A percentile compares a stretch with the other conserved stretches of the same genome.
Conservation (phyloP, 2,797 vertebrate species). For the Peromyscus eremicus region DNA sequence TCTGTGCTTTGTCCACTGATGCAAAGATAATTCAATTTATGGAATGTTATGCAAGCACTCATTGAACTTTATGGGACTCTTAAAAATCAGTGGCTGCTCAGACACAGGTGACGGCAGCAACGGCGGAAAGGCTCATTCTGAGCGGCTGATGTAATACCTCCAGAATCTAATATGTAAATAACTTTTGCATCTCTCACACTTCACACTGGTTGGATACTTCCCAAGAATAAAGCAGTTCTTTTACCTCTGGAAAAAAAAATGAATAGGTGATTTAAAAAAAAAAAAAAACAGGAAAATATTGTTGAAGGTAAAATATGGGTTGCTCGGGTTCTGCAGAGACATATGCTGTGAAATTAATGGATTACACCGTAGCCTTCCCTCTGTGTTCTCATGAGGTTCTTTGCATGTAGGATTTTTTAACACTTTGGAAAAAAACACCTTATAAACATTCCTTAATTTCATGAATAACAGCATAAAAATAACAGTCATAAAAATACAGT, state of each 20-base stretch:
- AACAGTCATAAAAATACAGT: conserved; percentile 79
- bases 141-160: not conserved
- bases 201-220: not conserved
- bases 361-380: conserved; percentile 60
- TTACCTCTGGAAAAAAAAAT: not conserved
- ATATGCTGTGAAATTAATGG: conserved; percentile 64
- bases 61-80: conserved; percentile 61
- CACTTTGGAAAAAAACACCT: conserved; percentile 81
- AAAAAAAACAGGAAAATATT: not conserved
- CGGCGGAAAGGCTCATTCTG: not conserved
- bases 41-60: conserved; percentile 50
- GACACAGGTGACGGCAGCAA: not conserved
- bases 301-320: not conserved
- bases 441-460: conserved; percentile 83
- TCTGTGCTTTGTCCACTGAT: conserved; percentile 52
- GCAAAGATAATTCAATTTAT: conserved; percentile 69
- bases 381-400: conserved; percentile 62
- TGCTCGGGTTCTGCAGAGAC: conserved; percentile 57
- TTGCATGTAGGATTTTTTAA: conserved; percentile 63
- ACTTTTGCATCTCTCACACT: conserved; percentile 33
- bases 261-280: not conserved
- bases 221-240: conserved; percentile 38
- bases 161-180: not conserved
- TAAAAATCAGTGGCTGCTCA: not conserved
- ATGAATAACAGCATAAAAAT: conserved; percentile 84